Base-by-base conservation (phyloP, 2,797 vertebrate genomes). In the Siniperca undulata region DNA sequence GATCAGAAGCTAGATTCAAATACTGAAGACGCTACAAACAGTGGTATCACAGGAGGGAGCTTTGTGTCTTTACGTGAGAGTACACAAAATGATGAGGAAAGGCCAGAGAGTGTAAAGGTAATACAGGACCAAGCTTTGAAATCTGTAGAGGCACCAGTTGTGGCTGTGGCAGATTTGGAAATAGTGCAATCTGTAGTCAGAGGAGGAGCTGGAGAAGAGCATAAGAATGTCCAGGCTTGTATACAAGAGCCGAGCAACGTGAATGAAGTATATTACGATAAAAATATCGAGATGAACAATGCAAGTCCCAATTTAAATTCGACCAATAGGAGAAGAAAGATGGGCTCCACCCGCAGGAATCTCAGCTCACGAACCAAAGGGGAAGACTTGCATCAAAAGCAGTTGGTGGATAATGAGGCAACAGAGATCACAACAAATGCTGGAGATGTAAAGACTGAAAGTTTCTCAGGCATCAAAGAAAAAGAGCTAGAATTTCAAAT, bases 301-400 rank as follows among this genome's bases (percentile, higher is more conserved):
- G 14, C 65, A 60, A 89, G 80, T 82, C 70, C 64, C 22, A 46
- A 73, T 77, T 67, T 84, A 10, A 77, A 64, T 75, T 67, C 50
- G 1, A 24, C 74, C 20, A 75, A 24, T 62, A 89, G 70, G 72
- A 91, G 86, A 83, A 92, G 87, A 80, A 94, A 92, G 65, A 70
- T 94, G 81, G 92, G 92, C 42, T 94, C 93, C 17, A 88, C 87
- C 0, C 88, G 92, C 27, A 92, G 17, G 75, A 93, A 50, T 81
- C 84, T 92, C 1, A 38, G 34, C n/a, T 73, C 72, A n/a, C 70
- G 7, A 62, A 65, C 68, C 42, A 85, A 87, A 83, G 7, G 27
- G 24, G 87, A 91, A 77, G 59, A 76, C 56, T 44, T 70, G 4
- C 8, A 79, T 74, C 72, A 77, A 53, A 74, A 84, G 20, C 74